These are phyloP conservation scores for Caenorhabditis sp. DNA, from an alignment of 2,888 invertebrate genomes.

Conservation along the genomic window DNA sequence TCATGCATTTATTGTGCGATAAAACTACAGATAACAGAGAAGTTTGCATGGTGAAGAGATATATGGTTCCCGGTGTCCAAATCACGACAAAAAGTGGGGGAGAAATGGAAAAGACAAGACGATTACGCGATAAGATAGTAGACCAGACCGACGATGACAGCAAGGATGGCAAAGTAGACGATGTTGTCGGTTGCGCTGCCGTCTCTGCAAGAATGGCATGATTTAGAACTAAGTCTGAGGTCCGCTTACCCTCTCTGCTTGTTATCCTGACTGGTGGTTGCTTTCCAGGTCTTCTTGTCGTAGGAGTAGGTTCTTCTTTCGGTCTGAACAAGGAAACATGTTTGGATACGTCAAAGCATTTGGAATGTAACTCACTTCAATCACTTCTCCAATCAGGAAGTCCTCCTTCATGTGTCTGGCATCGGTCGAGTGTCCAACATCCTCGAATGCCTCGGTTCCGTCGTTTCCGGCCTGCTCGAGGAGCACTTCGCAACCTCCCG, in stretches of 20 bases:
- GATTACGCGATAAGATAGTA: conserved; percentile 69
- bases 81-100: conserved; percentile 3
- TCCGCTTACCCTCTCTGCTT: conserved; percentile 59
- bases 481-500: conserved; percentile 79
- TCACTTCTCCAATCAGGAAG: conserved; percentile 74
- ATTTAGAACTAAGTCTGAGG: too few relatives aligned
- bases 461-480: conserved; percentile 78
- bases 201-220: not conserved
- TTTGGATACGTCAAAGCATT: not conserved
- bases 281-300: conserved; percentile 72
- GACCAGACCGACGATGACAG: conserved; percentile 70
- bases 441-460: conserved; percentile 78
- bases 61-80: conserved; percentile 15
- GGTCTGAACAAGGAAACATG: conserved; percentile 55
- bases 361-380: conserved; percentile 48
- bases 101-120: not conserved
- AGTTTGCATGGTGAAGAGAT: not conserved
- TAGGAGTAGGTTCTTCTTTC: conserved; percentile 75
- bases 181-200: conserved; percentile 26
- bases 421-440: conserved; percentile 79
- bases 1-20: conserved; percentile 18
- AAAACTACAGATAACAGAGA: not conserved
- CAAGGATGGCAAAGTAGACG: conserved; percentile 64
- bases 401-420: conserved; percentile 77
- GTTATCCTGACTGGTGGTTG: conserved; percentile 49